Conservation (phyloP, 2,888 invertebrate species). For the Mayetiola destructor region DNA sequence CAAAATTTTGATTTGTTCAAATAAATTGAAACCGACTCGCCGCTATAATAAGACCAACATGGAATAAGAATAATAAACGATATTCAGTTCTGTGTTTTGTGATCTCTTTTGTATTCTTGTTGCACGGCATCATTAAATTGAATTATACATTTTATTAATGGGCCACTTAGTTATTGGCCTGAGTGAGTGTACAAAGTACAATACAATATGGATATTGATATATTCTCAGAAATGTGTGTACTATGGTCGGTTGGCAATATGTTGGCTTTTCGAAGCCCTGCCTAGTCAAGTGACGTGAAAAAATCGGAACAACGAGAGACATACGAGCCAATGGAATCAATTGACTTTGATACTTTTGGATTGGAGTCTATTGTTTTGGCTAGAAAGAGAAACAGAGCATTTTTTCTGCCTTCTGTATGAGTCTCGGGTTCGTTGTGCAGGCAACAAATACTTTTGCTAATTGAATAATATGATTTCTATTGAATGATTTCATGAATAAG, state of each 20-base stretch:
- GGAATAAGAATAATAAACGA: no score
- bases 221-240: background rate
- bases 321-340: conserved; percentile 5
- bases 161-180: conserved; percentile 11
- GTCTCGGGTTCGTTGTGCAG: no score
- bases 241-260: background rate
- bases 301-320: background rate
- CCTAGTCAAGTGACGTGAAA: background rate
- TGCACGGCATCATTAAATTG: conserved; percentile 12
- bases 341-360: conserved; percentile 9
- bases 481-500: conserved; percentile 10
- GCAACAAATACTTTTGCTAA: conserved; percentile 11
- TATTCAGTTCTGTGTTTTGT: background rate
- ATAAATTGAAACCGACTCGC: conserved; percentile 4
- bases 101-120: conserved; percentile 6
- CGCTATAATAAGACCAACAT: conserved; percentile 2
- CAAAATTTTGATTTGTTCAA: no score
- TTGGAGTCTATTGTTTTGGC: background rate
- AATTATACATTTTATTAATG: conserved; percentile 12
- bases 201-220: background rate
- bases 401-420: no score
- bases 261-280: no score
- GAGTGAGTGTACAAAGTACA: background rate
- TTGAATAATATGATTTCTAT: conserved; percentile 10
- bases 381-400: no score